phyloP scores from a whole-genome alignment of 2,888 invertebrate species.

The Heterodera filipjevi region DNA sequence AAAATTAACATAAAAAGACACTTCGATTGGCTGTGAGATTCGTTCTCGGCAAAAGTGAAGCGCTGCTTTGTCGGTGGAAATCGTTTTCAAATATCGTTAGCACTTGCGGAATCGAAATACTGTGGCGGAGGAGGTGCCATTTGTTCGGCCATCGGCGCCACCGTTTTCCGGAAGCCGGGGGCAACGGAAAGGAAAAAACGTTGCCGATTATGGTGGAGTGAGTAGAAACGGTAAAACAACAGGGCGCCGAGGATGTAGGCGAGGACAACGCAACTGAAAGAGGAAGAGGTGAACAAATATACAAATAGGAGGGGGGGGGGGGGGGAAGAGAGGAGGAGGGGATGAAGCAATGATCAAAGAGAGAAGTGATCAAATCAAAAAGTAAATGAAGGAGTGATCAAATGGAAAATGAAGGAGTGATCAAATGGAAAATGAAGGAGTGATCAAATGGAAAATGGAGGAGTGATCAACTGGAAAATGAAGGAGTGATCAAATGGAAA shows the following conservation, averaged over 20 bases:
- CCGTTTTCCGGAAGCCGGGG: constrained; percentile 20
- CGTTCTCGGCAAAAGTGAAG: background rate
- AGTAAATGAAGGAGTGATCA: background rate
- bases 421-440: background rate
- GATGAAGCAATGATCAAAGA: background rate
- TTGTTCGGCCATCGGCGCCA: constrained; percentile 19
- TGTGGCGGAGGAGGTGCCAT: constrained; percentile 6
- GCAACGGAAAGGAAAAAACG: constrained; percentile 3
- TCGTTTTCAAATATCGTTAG: background rate
- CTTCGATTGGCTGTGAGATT: constrained; percentile 1
- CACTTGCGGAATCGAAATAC: constrained; percentile 10
- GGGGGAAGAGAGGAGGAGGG: background rate
- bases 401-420: background rate
- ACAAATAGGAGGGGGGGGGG: too few species aligned
- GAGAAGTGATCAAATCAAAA: too few species aligned
- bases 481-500: background rate
- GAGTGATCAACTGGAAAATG: background rate
- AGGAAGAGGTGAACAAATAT: too few species aligned
- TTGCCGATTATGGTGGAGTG: constrained; percentile 6
- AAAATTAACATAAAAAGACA: background rate
- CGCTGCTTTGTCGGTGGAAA: background rate
- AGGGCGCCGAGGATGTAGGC: constrained; percentile 46
- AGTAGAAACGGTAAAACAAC: constrained; percentile 37
- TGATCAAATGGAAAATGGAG: background rate
- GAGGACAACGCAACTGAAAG: constrained; percentile 43